Evolutionary conservation across 2,797 vertebrate genomes (phyloP).

Genomic region (Sylvia borin): DNA sequence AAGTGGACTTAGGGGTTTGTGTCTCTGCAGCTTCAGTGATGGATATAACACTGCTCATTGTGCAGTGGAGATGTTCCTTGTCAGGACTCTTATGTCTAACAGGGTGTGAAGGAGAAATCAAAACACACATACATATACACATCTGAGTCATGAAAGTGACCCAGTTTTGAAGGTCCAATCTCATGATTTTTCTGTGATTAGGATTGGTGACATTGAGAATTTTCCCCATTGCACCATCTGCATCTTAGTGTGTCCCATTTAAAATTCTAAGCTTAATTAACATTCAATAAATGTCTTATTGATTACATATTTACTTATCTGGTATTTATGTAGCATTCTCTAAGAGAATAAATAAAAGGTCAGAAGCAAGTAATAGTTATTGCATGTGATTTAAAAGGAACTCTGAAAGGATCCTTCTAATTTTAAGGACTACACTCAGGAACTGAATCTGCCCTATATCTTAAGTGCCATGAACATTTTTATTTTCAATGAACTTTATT

Average conservation of each 20-base stretch:
- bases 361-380: constrained; percentile 20
- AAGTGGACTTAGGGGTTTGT: not conserved
- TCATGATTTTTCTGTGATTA: not conserved
- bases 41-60: accelerated
- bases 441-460: not conserved
- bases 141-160: not conserved
- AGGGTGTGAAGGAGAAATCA: not conserved
- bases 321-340: constrained; percentile 34
- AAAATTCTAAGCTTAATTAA: constrained; percentile 10
- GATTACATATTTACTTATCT: constrained; percentile 62
- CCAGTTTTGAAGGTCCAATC: not conserved
- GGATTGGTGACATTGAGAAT: not conserved
- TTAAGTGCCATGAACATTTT: not conserved
- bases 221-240: not conserved
- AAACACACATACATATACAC: not conserved
- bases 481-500: not conserved
- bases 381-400: constrained; percentile 30
- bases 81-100: accelerated
- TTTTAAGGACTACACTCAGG: not conserved
- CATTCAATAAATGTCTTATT: constrained; percentile 43
- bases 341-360: constrained; percentile 30
- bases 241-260: not conserved
- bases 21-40: not conserved
- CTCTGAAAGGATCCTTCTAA: not conserved
- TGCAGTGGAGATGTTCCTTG: not conserved